Base-by-base conservation (phyloP, 2,113 vertebrate genomes). In the Echinops telfairi region DNA sequence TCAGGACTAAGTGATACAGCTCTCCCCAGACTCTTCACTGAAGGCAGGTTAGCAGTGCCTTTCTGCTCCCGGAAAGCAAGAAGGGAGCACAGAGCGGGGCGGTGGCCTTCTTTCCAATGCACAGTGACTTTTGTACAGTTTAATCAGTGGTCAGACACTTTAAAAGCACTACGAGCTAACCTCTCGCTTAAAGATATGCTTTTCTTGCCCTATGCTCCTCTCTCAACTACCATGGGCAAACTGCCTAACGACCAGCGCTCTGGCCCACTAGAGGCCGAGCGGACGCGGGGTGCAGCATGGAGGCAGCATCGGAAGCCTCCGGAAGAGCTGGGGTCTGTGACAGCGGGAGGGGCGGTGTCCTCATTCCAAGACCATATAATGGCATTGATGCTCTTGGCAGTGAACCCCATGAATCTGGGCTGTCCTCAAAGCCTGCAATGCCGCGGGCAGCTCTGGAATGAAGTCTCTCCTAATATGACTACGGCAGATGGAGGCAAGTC, bases 281-380 rank as follows among this genome's bases (percentile, higher is more conserved):
- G 88, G 86, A 93, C 88, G 75, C 82, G 88, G 76, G 77, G 92
- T 83, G 5, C 94, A 90, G 86, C 85, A n/a, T 83, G 91, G 90
- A 47, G 84, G 76, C 88, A 86, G 87, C 70, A 57, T 94, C 84
- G 12, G 57, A 90, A 91, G 89, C 85, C 94, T 96, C 78, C 86
- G 83, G 66, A 87, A 91, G 94, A 94, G 70, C 38, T 31, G 29
- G 82, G 81, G 87, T 83, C 93, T 47, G 66, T 94, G 82, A 86
- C 79, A 93, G 77, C 58, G 53, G 77, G 40, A 89, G 33, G 68
- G 70, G 47, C 38, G 53, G 81, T 33, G 22, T 64, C 80, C 71
- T 96, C 89, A 80, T 53, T 79, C 70, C 57, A 90, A 87, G 87
- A 86, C 47, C 90, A 79, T 93, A 96, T 93, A 96, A 97, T 86